Base-by-base conservation (phyloP, 2,888 invertebrate genomes). In the Ramazzottius varieornatus region DNA sequence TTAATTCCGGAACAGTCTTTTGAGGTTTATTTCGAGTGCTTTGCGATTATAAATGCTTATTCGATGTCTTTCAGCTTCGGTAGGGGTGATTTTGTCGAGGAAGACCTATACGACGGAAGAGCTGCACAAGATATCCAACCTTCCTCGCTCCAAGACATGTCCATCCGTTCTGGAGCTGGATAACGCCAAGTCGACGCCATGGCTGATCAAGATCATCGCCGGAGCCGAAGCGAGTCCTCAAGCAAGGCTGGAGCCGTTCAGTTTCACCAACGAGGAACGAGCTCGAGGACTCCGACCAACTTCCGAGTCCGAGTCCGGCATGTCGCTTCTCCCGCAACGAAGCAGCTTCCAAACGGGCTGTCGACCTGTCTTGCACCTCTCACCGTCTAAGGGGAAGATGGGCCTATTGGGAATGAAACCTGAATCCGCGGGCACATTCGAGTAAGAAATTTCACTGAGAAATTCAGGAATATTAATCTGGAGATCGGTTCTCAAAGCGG, bases 241-340 rank as follows among this genome's bases (percentile, higher is more conserved):
- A 20, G 20, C 8, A 13, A 8, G 16, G 16, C 4, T 4, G 16
- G 54, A 16, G 16, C 54, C 20, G 4, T 29, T 24, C 13, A 13
- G 13, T 24, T 4, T 54, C 54, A 54, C 20, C 29, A 24, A 4
- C 4, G 46, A 63, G 67, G 73, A 67, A 72, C 71, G 67, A 70
- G 71, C 67, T 72, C 73, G 33, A 72, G 33, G 2, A 54, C 32
- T 64, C 29, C 64, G 46, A 16, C 34, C 66, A 46, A n/a, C n/a
- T n/a, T 66, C 32, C 40, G 65, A 33, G 66, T 8, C 66, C 29
- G 66, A 54, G 4, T 54, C 33, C 33, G 65, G 63, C 66, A 63
- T 63, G 32, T n/a, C 54, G 16, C 29, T 54, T 4, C 4, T 8
- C 16, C 54, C 54, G 54, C 54, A 54, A 29, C 54, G 54, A 24